Evolutionary conservation across 2,113 vertebrate species (phyloP), one percentile per base, ranked within the genome.

Genomic region (Odocoileus virginianus): DNA sequence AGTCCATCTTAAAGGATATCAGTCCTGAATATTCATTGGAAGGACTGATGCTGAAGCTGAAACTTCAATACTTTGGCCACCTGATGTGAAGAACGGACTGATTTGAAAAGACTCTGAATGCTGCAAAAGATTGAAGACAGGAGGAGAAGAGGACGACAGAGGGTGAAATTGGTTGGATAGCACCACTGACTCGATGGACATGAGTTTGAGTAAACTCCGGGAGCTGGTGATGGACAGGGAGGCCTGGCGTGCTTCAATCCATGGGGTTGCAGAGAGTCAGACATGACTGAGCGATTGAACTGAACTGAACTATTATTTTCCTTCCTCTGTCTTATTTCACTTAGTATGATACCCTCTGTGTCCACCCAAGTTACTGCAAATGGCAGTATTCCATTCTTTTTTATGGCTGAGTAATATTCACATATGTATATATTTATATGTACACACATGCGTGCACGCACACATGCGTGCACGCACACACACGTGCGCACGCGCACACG

Each of bases 401-500:
- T 82, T 13, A 52, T 81, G 76, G 76, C 76, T 50, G 30, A 81
- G 30, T 52, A 81, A 52, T 52, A 52, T 81, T 25, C 67, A 13
- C 13, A 13, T 74, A 64, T 28, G 4, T 60, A 33, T 64, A 61
- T 61, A 23, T 36, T 12, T 36, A n/a, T 67, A n/a, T 67, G 15
- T n/a, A 30, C 25, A 25, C 8, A 40, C 40, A 40, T 45, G 43
- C 14, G 19, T 16, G n/a, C 17, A 36, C 33, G n/a, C 13, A 14
- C 50, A 15, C 15, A 15, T 14, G 1, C 43, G 10, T 16, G n/a
- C 17, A 36, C 33, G 19, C 13, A 14, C 50, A 15, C 15, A 15
- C 50, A 4, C 43, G 6, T 45, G 43, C 50, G 5, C 50, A 1
- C 2, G 1, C 47, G 0, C 47, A 14, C 50, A 50, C 50, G 43